Conservation (phyloP, 2,113 vertebrate genomes). For the Dromas ardeola region DNA sequence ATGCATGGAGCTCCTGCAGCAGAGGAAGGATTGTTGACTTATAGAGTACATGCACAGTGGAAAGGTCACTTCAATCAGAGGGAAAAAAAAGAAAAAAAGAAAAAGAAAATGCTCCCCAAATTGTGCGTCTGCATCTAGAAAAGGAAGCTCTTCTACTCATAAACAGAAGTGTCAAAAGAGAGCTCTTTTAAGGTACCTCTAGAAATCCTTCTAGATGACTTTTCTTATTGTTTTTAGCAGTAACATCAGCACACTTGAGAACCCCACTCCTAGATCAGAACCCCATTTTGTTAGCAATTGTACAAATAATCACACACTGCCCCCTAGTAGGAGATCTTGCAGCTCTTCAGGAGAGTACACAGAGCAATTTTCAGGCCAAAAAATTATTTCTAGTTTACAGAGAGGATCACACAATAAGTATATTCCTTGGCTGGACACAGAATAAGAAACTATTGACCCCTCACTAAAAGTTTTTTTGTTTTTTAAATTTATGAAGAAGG, state of each 20-base stretch:
- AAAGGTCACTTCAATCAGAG: conserved; percentile 35
- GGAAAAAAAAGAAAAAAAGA: not conserved
- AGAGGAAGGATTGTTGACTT: conserved; percentile 41
- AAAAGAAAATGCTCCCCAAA: not conserved
- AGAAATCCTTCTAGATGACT: not conserved
- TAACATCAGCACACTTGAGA: not conserved
- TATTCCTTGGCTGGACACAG: not conserved
- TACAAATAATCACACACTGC: not conserved
- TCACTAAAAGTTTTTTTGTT: not conserved
- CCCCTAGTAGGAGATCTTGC: not conserved
- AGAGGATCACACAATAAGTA: not conserved
- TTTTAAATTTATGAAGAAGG: not conserved
- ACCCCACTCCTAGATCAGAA: not conserved
- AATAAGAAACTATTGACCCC: not conserved
- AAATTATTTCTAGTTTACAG: not conserved
- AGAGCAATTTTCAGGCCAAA: not conserved
- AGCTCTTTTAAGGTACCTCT: not conserved
- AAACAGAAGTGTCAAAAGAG: not conserved
- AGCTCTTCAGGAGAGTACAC: not conserved
- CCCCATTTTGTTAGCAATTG: not conserved
- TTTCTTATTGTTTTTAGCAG: not conserved
- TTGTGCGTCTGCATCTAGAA: not conserved
- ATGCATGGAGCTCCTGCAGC: conserved; percentile 9
- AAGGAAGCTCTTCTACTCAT: not conserved
- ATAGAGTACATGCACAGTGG: not conserved